Conservation (phyloP, 2,797 vertebrate species). For the Pyrocephalus nanus region DNA sequence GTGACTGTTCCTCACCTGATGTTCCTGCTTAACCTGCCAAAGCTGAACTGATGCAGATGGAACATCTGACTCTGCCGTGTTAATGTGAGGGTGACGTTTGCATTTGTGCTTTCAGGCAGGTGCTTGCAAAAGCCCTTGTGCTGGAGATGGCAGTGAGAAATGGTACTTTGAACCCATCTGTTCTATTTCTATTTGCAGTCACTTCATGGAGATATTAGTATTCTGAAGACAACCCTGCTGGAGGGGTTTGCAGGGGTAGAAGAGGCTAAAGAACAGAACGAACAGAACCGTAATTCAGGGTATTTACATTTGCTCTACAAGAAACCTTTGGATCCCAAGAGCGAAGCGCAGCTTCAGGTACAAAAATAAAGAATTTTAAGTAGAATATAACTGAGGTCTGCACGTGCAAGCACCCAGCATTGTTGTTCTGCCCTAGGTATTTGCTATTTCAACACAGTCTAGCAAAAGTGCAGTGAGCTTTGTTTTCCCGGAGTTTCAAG, state of each 20-base stretch:
- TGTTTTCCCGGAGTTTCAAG: neutral
- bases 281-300: conserved; percentile 81
- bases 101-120: neutral
- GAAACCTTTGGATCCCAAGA: conserved; percentile 93
- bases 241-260: conserved; percentile 93
- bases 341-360: conserved; percentile 94
- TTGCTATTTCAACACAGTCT: neutral
- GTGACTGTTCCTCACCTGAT: neutral
- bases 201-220: conserved; percentile 90
- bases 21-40: neutral
- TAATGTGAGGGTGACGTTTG: neutral
- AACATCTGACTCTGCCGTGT: neutral
- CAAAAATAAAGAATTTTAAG: neutral
- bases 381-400: neutral
- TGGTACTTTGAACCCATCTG: neutral
- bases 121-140: neutral
- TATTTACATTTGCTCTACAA: conserved; percentile 93
- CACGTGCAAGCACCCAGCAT: neutral
- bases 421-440: neutral
- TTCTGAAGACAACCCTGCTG: conserved; percentile 89
- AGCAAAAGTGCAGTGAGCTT: neutral
- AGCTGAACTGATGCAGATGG: neutral
- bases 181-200: conserved; percentile 78
- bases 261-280: conserved; percentile 86
- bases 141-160: neutral